Evolutionary conservation across 2,888 invertebrate species (phyloP).

Genomic region (Andrena minutula): DNA sequence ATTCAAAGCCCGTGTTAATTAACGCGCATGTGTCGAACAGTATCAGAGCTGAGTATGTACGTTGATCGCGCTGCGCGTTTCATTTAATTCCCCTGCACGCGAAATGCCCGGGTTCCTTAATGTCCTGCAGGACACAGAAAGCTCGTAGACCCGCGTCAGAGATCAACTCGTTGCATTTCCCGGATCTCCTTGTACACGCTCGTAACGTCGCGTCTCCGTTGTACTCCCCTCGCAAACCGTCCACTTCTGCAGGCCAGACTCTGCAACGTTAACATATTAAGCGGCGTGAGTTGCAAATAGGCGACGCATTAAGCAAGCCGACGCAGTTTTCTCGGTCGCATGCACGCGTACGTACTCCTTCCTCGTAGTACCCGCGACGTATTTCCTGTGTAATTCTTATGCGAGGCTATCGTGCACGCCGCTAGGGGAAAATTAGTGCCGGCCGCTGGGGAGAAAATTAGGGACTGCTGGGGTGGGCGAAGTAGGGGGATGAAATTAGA

Average conservation of each 20-base stretch:
- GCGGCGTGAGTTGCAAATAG: constrained; percentile 56
- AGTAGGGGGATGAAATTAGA: constrained; percentile 24
- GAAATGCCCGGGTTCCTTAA: no score
- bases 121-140: background rate
- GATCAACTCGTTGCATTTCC: background rate
- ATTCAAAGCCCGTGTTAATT: no score
- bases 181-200: background rate
- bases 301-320: constrained; percentile 51
- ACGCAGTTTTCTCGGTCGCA: constrained; percentile 47
- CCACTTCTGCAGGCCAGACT: constrained; percentile 18
- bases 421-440: constrained; percentile 50
- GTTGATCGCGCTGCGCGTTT: no score
- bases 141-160: constrained; percentile 4
- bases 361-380: constrained; percentile 17
- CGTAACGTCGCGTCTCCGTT: constrained; percentile 2
- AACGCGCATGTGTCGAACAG: no score
- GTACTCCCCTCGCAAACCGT: background rate
- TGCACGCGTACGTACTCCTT: constrained; percentile 34
- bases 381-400: constrained; percentile 47
- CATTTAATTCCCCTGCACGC: no score
- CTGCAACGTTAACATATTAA: constrained; percentile 34
- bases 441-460: constrained; percentile 49
- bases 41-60: no score
- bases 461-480: background rate
- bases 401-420: constrained; percentile 33